phyloP scores from a whole-genome alignment of 2,113 vertebrate genomes.

The Microtus oregoni region DNA sequence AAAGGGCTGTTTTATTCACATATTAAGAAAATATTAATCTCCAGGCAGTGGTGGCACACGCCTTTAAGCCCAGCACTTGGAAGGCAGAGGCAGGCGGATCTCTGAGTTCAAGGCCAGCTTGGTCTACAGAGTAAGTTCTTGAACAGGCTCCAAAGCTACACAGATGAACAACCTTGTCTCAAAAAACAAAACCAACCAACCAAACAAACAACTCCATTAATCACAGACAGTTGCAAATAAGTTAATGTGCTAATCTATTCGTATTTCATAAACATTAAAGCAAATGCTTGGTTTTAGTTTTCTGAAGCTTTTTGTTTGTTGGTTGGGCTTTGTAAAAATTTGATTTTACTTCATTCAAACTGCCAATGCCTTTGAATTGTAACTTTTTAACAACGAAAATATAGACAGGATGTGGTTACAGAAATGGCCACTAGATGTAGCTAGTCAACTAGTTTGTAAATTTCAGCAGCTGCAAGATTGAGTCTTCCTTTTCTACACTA shows the following conservation, averaged over 20 bases:
- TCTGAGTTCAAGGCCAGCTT: too few relatives aligned
- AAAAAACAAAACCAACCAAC: too few relatives aligned
- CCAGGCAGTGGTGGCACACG: too few relatives aligned
- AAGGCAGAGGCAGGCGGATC: too few relatives aligned
- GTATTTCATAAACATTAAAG: neutral
- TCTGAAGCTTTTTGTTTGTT: neutral
- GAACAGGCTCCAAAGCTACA: too few relatives aligned
- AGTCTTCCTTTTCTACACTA: neutral
- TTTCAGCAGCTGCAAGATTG: neutral
- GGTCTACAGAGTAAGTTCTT: too few relatives aligned
- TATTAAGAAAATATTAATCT: neutral
- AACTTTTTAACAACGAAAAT: neutral
- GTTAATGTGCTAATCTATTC: neutral
- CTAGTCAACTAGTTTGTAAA: conserved; percentile 54
- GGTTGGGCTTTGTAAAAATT: neutral
- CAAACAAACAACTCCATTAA: neutral
- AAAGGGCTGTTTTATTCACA: neutral
- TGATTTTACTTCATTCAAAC: neutral
- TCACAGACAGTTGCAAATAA: neutral
- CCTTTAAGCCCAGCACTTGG: too few relatives aligned
- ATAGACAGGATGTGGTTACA: neutral
- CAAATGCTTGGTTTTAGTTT: neutral
- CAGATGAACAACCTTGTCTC: too few relatives aligned
- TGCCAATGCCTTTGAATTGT: neutral
- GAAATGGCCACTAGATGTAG: conserved; percentile 72